These are phyloP conservation scores for Schizopygopsis pylzovi DNA, from an alignment of 2,797 vertebrate species.

Conservation along the genomic window DNA sequence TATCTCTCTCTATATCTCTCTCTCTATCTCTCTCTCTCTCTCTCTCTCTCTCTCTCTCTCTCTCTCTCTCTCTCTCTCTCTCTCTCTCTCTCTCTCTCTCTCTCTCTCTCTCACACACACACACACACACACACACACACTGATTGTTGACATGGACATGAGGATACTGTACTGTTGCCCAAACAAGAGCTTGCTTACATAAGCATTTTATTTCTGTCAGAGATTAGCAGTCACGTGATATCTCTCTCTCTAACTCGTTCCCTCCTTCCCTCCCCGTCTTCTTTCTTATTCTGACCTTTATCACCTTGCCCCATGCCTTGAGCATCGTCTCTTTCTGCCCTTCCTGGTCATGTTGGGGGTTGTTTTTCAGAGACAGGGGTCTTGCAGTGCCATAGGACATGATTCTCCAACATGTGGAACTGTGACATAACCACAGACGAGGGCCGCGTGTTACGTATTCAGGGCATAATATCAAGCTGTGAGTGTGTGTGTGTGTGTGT, in stretches of 20 bases:
- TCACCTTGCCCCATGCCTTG: constrained; percentile 37
- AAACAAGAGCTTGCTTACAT: constrained; percentile 58
- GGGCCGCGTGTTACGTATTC: constrained; percentile 53
- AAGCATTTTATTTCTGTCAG: constrained; percentile 77
- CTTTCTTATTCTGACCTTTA: constrained; percentile 32
- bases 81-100: too few relatives aligned
- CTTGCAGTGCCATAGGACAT: neutral
- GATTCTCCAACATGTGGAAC: constrained; percentile 53
- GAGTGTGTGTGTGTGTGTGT: neutral
- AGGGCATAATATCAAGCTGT: neutral
- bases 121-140: too few relatives aligned
- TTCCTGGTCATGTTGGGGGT: constrained; percentile 41
- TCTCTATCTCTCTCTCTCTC: too few relatives aligned
- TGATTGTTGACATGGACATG: constrained; percentile 10
- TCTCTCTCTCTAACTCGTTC: neutral
- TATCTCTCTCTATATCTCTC: too few relatives aligned
- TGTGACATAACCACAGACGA: constrained; percentile 73
- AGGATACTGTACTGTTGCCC: neutral
- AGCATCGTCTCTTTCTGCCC: constrained; percentile 30
- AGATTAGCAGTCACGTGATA: constrained; percentile 70
- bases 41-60: too few relatives aligned
- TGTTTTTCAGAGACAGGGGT: constrained; percentile 4
- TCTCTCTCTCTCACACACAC: too few relatives aligned
- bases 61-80: too few relatives aligned
- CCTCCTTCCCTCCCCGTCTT: constrained; percentile 51